Percentiles rank a stretch among this genome's conserved stretches.
These are phyloP conservation scores for Pitta sordida DNA, from an alignment of 2,113 vertebrate species.

Conservation along the genomic window DNA sequence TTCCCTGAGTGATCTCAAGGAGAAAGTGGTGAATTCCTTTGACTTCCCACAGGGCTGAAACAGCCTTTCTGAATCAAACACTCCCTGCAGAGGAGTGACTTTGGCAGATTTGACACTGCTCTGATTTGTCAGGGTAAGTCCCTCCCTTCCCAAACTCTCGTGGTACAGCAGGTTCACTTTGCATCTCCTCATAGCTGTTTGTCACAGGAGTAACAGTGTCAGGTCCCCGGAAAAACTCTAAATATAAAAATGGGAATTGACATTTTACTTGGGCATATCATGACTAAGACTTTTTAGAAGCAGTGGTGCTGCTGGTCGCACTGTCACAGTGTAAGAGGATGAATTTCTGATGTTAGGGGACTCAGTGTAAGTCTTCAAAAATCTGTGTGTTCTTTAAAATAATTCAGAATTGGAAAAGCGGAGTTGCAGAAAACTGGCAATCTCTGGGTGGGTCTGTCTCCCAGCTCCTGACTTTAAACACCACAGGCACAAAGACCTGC, in stretches of 20 bases:
- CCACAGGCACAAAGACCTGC: background rate
- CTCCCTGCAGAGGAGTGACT: background rate
- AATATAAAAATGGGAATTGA: background rate
- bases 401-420: background rate
- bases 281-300: background rate
- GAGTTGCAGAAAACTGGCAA: background rate
- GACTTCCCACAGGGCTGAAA: background rate
- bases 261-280: background rate
- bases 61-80: background rate
- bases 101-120: background rate
- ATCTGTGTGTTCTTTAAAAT: background rate
- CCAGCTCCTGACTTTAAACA: background rate
- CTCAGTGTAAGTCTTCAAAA: background rate
- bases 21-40: background rate
- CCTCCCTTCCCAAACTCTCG: background rate
- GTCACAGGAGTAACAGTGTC: background rate
- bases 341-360: background rate
- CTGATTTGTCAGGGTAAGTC: background rate
- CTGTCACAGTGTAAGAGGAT: background rate
- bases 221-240: background rate
- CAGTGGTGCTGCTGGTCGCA: background rate
- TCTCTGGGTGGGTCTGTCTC: background rate
- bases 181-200: background rate
- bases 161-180: background rate
- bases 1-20: background rate